A percentile compares a stretch with the other conserved stretches of the same genome.
These are phyloP conservation scores for Emydoidea blandingii DNA, from an alignment of 2,797 vertebrate genomes.

Conservation along the genomic window DNA sequence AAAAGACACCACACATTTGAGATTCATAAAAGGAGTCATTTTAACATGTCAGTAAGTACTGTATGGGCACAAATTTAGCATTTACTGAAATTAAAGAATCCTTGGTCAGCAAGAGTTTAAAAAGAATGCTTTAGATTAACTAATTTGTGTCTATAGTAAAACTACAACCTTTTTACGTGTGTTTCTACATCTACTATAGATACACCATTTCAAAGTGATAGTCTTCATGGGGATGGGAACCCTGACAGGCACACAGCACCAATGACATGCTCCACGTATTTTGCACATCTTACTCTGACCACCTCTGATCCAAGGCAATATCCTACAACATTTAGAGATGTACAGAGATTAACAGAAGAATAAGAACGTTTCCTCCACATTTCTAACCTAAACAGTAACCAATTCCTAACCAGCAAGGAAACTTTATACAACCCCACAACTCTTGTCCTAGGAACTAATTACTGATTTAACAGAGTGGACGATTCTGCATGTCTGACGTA, in stretches of 20 bases:
- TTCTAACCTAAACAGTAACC: slow-evolving; percentile 12
- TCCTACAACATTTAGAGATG: slow-evolving; percentile 2
- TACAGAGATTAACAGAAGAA: background rate
- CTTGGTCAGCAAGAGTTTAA: background rate
- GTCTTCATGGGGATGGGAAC: no score
- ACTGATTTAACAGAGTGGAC: background rate
- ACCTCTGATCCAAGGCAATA: background rate
- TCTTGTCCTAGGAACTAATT: background rate
- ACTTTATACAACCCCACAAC: slow-evolving; percentile 8
- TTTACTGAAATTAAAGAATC: background rate
- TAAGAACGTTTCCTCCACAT: background rate
- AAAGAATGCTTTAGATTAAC: background rate
- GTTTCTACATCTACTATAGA: slow-evolving; percentile 18
- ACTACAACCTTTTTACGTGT: background rate
- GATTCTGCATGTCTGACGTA: background rate
- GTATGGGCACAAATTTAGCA: background rate
- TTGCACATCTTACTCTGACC: background rate
- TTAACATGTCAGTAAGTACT: background rate
- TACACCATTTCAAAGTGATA: background rate
- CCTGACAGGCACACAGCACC: background rate
- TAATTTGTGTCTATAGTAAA: background rate
- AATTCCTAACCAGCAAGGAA: background rate
- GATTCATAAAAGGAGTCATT: background rate
- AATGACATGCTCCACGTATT: background rate
- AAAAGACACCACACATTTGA: background rate